phyloP scores from a whole-genome alignment of 2,888 invertebrate genomes.

The Prosopocoilus inquinatus region DNA sequence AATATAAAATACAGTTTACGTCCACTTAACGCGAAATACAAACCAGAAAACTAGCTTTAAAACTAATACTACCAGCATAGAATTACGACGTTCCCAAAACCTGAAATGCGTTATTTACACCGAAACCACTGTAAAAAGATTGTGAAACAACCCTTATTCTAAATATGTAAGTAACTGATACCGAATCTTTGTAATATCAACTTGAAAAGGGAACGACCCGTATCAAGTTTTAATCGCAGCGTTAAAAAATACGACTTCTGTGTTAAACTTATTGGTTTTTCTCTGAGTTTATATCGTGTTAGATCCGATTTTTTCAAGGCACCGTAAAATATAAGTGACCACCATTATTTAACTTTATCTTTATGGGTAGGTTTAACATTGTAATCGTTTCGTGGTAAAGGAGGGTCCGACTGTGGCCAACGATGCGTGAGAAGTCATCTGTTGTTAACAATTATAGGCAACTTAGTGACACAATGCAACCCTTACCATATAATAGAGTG shows the following conservation, averaged over 20 bases:
- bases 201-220: slow-evolving; percentile 9
- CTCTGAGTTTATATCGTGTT: slow-evolving; percentile 13
- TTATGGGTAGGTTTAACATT: slow-evolving; percentile 7
- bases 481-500: slow-evolving; percentile 47
- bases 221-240: slow-evolving; percentile 13
- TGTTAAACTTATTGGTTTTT: slow-evolving; percentile 3
- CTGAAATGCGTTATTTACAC: neutral
- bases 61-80: neutral
- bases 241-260: slow-evolving; percentile 1
- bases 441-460: slow-evolving; percentile 52
- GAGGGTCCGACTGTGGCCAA: slow-evolving; percentile 22
- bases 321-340: slow-evolving; percentile 13
- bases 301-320: slow-evolving; percentile 13
- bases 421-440: slow-evolving; percentile 47
- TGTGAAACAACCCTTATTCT: slow-evolving; percentile 16
- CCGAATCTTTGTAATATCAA: slow-evolving; percentile 15
- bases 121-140: slow-evolving; percentile 12
- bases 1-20: slow-evolving; percentile 35
- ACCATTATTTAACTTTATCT: slow-evolving; percentile 7
- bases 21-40: slow-evolving; percentile 35
- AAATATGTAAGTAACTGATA: slow-evolving; percentile 18
- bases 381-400: slow-evolving; percentile 17
- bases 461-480: slow-evolving; percentile 50
- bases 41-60: slow-evolving; percentile 33
- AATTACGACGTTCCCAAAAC: neutral